A percentile compares a stretch with the other conserved stretches of the same genome.
These are phyloP conservation scores for Anhinga anhinga DNA, from an alignment of 2,113 vertebrate species.

Conservation along the genomic window DNA sequence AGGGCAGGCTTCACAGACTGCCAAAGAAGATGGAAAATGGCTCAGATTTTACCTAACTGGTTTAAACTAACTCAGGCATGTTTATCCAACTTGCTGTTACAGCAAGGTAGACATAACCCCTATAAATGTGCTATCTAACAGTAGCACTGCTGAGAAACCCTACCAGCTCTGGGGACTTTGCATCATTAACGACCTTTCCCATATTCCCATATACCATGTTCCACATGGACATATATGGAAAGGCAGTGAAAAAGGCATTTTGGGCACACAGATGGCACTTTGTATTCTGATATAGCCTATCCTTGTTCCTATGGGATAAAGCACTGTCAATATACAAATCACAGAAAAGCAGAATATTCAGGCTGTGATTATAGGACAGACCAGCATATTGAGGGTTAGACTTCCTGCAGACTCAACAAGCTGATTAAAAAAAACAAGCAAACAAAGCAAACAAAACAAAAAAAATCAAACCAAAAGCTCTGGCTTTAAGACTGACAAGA, in stretches of 20 bases:
- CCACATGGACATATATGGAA: not conserved
- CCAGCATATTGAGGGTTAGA: not conserved
- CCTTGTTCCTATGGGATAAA: not conserved
- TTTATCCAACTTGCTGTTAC: not conserved
- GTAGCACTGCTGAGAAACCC: not conserved
- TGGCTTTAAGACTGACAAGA: not conserved
- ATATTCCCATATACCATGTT: not conserved
- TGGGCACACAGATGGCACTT: not conserved
- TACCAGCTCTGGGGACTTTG: not conserved
- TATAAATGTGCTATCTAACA: not conserved
- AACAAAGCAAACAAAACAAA: not conserved
- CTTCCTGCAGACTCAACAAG: not conserved
- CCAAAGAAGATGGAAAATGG: not conserved
- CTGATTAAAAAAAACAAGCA: not conserved
- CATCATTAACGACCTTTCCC: not conserved
- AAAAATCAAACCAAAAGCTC: too few relatives aligned
- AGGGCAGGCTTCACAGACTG: not conserved
- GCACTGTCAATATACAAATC: not conserved
- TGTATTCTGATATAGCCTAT: not conserved
- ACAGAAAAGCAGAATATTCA: not conserved
- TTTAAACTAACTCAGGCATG: not conserved
- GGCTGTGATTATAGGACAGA: not conserved
- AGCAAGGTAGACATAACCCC: not conserved
- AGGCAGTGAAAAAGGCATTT: not conserved
- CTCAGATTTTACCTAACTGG: not conserved